phyloP scores from a whole-genome alignment of 1,140 invertebrate genomes.

The Ceratosolen solmsi region DNA sequence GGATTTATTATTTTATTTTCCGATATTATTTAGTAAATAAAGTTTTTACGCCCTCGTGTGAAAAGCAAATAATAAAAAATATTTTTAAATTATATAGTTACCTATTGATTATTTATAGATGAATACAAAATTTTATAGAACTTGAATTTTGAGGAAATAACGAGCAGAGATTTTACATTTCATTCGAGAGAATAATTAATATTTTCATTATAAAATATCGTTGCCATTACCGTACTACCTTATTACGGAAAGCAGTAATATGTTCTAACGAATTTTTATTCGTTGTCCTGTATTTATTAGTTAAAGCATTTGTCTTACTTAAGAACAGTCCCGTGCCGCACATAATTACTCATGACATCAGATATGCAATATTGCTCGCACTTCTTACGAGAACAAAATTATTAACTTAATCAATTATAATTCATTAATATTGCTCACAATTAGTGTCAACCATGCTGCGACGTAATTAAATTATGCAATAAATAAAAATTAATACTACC shows the following conservation, averaged over 20 bases:
- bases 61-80: no score
- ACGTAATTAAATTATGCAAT: conserved; percentile 13
- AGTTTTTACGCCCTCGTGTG: no score
- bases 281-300: conserved; percentile 1
- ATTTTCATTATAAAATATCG: no score
- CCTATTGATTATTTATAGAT: no score
- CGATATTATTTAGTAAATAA: no score
- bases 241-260: background rate
- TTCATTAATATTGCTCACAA: conserved; percentile 5
- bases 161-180: background rate
- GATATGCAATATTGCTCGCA: background rate
- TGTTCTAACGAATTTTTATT: background rate
- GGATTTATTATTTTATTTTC: no score
- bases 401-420: conserved; percentile 30
- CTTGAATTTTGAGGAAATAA: no score
- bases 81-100: no score
- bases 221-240: no score
- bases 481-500: background rate
- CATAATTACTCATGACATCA: conserved; percentile 14
- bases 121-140: no score
- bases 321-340: conserved; percentile 2
- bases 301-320: conserved; percentile 26
- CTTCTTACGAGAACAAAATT: background rate
- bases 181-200: no score
- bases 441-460: background rate